A percentile compares a stretch with the other conserved stretches of the same genome.
Evolutionary conservation across 2,888 invertebrate species (phyloP).

Genomic region (Bruchidius siliquastri): DNA sequence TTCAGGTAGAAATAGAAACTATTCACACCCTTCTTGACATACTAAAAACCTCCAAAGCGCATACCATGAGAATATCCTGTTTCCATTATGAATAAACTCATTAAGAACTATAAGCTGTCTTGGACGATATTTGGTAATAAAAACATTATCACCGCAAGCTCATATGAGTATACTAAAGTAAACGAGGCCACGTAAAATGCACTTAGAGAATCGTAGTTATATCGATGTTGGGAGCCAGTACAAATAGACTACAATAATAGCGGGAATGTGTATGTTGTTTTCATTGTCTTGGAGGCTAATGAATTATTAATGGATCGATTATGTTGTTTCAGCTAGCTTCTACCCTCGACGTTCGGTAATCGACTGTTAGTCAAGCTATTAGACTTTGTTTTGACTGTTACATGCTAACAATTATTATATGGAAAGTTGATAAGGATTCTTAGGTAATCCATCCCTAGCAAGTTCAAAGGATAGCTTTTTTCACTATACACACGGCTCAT

Average conservation of each 20-base stretch:
- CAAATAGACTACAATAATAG: background rate
- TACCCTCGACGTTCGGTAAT: background rate
- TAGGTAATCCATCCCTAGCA: no score
- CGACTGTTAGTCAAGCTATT: background rate
- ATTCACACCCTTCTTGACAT: no score
- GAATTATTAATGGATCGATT: background rate
- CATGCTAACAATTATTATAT: background rate
- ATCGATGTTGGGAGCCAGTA: background rate
- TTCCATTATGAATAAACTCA: background rate
- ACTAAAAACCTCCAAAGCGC: no score
- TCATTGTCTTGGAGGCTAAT: background rate
- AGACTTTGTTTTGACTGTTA: background rate
- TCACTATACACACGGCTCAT: no score
- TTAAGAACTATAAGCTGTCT: background rate
- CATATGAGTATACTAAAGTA: background rate
- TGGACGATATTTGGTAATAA: background rate
- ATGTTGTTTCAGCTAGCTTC: background rate
- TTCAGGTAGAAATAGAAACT: no score
- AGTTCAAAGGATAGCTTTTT: no score
- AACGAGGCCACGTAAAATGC: background rate
- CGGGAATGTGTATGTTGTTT: background rate
- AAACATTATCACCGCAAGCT: background rate
- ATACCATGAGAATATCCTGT: no score
- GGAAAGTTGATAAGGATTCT: no score
- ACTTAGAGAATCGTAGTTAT: background rate